A percentile compares a stretch with the other conserved stretches of the same genome.
phyloP scores from a whole-genome alignment of 2,113 vertebrate genomes.

The Eolophus roseicapilla region DNA sequence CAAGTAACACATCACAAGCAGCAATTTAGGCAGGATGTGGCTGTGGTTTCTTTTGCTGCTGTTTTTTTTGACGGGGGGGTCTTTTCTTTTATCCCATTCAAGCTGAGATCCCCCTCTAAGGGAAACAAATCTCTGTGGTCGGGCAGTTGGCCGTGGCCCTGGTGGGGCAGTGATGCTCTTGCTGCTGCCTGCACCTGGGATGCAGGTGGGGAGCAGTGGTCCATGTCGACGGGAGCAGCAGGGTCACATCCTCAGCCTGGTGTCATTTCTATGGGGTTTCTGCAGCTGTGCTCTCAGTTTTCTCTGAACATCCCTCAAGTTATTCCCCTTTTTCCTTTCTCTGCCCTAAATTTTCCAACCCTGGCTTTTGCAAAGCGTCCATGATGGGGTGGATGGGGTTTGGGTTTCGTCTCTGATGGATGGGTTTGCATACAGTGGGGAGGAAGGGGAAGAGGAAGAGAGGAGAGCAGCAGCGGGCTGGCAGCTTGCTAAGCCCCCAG shows the following conservation, averaged over 20 bases:
- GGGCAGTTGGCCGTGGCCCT: background rate
- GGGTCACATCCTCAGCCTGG: background rate
- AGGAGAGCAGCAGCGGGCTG: background rate
- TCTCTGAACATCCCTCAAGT: background rate
- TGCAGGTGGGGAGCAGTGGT: background rate
- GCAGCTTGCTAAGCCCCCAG: background rate
- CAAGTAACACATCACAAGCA: background rate
- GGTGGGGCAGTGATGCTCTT: background rate
- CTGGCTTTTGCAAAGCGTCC: background rate
- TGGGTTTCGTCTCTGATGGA: background rate
- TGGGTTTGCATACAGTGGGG: background rate
- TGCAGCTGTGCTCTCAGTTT: background rate
- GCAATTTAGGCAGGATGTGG: slow-evolving; percentile 42
- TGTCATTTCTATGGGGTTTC: background rate
- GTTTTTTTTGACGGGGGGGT: too few relatives aligned
- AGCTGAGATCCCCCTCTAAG: background rate
- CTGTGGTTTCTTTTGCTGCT: background rate
- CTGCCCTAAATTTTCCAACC: background rate
- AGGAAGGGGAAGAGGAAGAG: background rate
- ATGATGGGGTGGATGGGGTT: background rate
- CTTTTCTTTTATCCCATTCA: background rate
- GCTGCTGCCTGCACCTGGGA: background rate
- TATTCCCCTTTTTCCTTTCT: background rate
- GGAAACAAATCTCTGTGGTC: background rate
- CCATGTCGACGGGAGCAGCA: fast-evolving